phyloP scores from a whole-genome alignment of 2,113 vertebrate species.

The Saccopteryx leptura region DNA sequence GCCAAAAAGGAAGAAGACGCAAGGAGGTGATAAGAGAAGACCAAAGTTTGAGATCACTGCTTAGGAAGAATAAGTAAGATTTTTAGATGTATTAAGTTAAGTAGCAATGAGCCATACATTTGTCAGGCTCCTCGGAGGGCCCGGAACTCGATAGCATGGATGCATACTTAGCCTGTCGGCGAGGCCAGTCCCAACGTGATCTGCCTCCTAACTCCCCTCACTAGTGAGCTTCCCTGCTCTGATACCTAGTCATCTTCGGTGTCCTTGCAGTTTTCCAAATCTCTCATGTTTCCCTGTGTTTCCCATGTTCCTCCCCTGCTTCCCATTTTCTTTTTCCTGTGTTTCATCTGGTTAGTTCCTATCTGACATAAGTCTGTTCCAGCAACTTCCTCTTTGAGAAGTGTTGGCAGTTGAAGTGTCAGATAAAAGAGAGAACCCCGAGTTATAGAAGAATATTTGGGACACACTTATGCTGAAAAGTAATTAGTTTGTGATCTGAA shows the following conservation, averaged over 20 bases:
- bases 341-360: not conserved
- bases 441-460: not conserved
- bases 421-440: not conserved
- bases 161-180: not conserved
- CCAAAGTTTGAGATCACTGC: not conserved
- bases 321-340: not conserved
- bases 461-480: not conserved
- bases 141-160: not conserved
- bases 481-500: not conserved
- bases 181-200: not conserved
- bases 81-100: not conserved
- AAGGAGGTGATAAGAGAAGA: not conserved
- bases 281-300: not conserved
- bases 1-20: not conserved
- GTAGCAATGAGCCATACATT: not conserved
- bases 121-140: not conserved
- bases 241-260: not conserved
- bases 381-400: not conserved
- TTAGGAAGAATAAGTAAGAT: not conserved
- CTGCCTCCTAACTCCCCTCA: not conserved
- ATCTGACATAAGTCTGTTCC: not conserved
- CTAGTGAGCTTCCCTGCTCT: not conserved
- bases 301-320: not conserved
- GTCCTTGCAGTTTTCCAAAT: constrained; percentile 33
- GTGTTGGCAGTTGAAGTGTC: not conserved